Percentiles rank a stretch among this genome's conserved stretches.
phyloP scores from a whole-genome alignment of 2,888 invertebrate species.

The Diaperis boleti region DNA sequence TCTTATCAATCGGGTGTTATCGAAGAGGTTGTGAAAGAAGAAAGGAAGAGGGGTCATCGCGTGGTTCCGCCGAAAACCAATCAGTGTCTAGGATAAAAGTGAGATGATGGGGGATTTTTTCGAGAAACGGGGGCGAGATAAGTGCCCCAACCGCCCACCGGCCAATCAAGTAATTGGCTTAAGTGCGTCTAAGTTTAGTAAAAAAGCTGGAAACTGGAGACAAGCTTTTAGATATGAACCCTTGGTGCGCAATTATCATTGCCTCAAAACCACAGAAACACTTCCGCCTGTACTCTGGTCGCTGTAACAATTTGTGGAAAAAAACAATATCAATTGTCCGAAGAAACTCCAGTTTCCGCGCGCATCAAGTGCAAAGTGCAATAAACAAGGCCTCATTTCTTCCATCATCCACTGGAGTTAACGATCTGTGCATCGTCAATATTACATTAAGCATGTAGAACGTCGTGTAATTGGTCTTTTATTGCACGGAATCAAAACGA shows the following conservation, averaged over 20 bases:
- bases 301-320: not conserved
- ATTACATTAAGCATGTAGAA: not conserved
- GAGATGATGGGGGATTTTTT: slow-evolving; percentile 1
- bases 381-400: slow-evolving; percentile 26
- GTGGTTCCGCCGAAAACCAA: slow-evolving; percentile 52
- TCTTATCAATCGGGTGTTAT: slow-evolving; percentile 9
- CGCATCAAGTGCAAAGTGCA: slow-evolving; percentile 31
- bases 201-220: not conserved
- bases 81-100: too few species aligned
- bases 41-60: slow-evolving; percentile 46
- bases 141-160: not conserved
- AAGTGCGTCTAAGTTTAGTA: too few species aligned
- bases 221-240: too few species aligned
- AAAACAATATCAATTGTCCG: slow-evolving; percentile 6
- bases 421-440: slow-evolving; percentile 7
- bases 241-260: too few species aligned
- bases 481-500: not conserved
- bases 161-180: not conserved
- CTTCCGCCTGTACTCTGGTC: not conserved
- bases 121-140: slow-evolving; percentile 5
- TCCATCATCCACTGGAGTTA: not conserved
- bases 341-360: slow-evolving; percentile 28
- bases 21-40: slow-evolving; percentile 28
- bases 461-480: not conserved
- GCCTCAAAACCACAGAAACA: too few species aligned